A percentile compares a stretch with the other conserved stretches of the same genome.
Conservation (phyloP, 2,888 invertebrate species). For the Harpagoxenus sublaevis region DNA sequence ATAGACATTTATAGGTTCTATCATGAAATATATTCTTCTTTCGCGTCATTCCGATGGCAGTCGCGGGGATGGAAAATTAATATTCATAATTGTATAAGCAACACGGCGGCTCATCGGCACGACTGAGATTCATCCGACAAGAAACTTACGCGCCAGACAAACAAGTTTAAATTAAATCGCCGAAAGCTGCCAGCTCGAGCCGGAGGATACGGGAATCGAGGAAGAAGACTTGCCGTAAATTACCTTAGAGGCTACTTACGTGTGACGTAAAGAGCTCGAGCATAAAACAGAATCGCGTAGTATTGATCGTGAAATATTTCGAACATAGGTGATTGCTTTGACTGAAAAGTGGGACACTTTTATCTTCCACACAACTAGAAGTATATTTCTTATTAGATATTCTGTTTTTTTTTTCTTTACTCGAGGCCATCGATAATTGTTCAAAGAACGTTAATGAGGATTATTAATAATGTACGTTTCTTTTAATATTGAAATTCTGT, state of each 20-base stretch:
- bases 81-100: conserved; percentile 68
- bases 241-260: background rate
- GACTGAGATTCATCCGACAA: conserved; percentile 66
- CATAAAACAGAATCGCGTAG: background rate
- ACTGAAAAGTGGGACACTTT: background rate
- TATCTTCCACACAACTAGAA: background rate
- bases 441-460: conserved; percentile 7
- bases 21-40: background rate
- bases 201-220: conserved; percentile 18
- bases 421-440: background rate
- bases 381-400: background rate
- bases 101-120: conserved; percentile 44
- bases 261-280: conserved; percentile 24
- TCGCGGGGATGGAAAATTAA: conserved; percentile 61
- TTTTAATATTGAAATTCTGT: conserved; percentile 23
- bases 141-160: conserved; percentile 70
- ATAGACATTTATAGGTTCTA: conserved; percentile 1
- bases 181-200: conserved; percentile 57
- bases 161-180: conserved; percentile 83
- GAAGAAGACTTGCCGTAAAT: conserved; percentile 30
- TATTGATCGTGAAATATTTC: conserved; percentile 36
- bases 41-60: conserved; percentile 9
- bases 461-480: conserved; percentile 9
- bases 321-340: background rate
- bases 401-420: background rate